Conservation (phyloP, 2,888 invertebrate genomes). For the Cataglyphis altisquamis region DNA sequence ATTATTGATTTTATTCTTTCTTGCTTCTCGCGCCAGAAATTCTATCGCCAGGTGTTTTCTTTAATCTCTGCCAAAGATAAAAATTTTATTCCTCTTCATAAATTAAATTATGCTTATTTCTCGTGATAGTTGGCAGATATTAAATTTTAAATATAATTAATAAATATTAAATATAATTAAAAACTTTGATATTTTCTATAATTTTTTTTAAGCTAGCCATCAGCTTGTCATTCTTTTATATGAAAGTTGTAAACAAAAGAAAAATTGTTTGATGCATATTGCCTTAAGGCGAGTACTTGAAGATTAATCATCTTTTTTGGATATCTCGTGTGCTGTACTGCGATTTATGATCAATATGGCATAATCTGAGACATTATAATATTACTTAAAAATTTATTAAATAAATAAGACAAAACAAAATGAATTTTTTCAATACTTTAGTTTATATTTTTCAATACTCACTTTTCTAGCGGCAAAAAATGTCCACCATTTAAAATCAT, state of each 20-base stretch:
- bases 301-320: not conserved
- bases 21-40: slow-evolving; percentile 91
- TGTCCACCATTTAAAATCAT: slow-evolving; percentile 98
- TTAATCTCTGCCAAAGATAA: slow-evolving; percentile 94
- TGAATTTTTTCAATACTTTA: not conserved
- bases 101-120: slow-evolving; percentile 2
- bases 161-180: not conserved
- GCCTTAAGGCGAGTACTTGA: not conserved
- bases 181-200: not conserved
- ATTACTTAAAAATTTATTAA: not conserved
- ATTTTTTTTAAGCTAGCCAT: not conserved
- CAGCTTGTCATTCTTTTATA: not conserved
- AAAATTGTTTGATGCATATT: not conserved
- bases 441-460: not conserved
- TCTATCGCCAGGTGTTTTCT: slow-evolving; percentile 92
- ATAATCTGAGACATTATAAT: slow-evolving; percentile 73
- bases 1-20: not conserved
- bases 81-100: slow-evolving; percentile 1
- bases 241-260: not conserved
- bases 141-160: not conserved
- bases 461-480: slow-evolving; percentile 85
- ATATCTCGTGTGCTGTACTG: slow-evolving; percentile 17
- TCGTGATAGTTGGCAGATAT: not conserved
- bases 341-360: slow-evolving; percentile 66
- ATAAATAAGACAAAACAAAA: not conserved